These are phyloP conservation scores for Oncopodura yosiiana DNA, from an alignment of 1,140 invertebrate genomes.

Conservation along the genomic window DNA sequence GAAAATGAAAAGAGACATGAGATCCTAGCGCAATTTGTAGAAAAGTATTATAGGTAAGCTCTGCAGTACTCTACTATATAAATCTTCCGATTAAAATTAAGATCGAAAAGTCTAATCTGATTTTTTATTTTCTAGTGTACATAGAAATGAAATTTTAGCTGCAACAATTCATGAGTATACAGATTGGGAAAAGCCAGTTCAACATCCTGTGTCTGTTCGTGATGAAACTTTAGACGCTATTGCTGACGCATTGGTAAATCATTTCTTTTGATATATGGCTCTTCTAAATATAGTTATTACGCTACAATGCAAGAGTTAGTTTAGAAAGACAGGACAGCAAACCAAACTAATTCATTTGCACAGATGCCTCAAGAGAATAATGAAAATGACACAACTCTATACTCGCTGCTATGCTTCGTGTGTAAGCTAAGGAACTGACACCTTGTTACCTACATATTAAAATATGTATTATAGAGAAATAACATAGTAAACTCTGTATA, in stretches of 20 bases:
- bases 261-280: not conserved
- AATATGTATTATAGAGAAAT: no score
- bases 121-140: constrained; percentile 48
- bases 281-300: no score
- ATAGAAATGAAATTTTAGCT: constrained; percentile 93
- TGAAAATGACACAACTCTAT: no score
- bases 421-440: no score
- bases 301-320: no score
- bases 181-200: constrained; percentile 86
- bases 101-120: not conserved
- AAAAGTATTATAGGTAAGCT: constrained; percentile 11
- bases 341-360: no score
- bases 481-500: no score
- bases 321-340: no score
- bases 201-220: constrained; percentile 46
- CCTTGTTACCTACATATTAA: no score
- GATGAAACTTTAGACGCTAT: constrained; percentile 89
- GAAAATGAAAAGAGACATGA: constrained; percentile 9
- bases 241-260: constrained; percentile 66
- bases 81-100: not conserved
- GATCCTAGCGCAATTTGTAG: constrained; percentile 7
- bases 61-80: not conserved
- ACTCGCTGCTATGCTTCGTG: no score
- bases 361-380: no score
- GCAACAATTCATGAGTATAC: constrained; percentile 96